Evolutionary conservation across 2,797 vertebrate species (phyloP), one percentile per base, ranked within the genome.

Genomic region (Notolabrus celidotus): DNA sequence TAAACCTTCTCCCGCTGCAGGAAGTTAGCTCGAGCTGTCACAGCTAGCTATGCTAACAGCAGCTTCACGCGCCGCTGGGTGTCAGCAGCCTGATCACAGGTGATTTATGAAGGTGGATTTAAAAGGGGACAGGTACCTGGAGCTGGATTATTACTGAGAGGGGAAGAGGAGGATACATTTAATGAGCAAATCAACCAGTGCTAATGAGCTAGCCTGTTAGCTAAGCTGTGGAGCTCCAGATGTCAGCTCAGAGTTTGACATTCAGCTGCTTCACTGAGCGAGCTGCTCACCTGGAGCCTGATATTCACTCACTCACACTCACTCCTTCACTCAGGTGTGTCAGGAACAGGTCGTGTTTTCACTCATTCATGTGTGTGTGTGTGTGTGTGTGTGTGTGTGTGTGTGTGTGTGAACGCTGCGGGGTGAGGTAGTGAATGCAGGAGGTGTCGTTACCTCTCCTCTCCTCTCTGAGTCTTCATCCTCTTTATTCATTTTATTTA

Each of bases 1-100:
- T 12, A 29, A 20, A 38, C 12, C 9, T 33, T 2, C 16, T 2
- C 5, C 27, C 22, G 14, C 58, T 41, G 77, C 86, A 89, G 87
- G 86, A 90, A 90, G 86, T 90, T 77, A 52, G 34, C 57, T 36
- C 53, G 41, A 53, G 67, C 36, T 55, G 59, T 15, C 55, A 27
- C 34, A 53, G 71, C 69, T 54, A 72, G 38, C 11, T 38, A 31
- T 10, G 77, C 77, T 78, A 83, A 76, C 46, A 58, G 33, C 27
- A 38, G 62, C n/a, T 59, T 17, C 17, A 27, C 45, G 41, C 52
- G 42, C 64, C 19, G 61, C 53, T 56, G 59, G 46, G 72, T 34
- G 71, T 33, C 59, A 50, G 31, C 23, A 46, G 64, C 43, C 69
- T 49, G 15, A 10, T 10, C 38, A 54, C 42, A 29, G 36, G 10